Base-by-base conservation (phyloP, 1,140 invertebrate species). In the Zaprionus kolodkinae region DNA sequence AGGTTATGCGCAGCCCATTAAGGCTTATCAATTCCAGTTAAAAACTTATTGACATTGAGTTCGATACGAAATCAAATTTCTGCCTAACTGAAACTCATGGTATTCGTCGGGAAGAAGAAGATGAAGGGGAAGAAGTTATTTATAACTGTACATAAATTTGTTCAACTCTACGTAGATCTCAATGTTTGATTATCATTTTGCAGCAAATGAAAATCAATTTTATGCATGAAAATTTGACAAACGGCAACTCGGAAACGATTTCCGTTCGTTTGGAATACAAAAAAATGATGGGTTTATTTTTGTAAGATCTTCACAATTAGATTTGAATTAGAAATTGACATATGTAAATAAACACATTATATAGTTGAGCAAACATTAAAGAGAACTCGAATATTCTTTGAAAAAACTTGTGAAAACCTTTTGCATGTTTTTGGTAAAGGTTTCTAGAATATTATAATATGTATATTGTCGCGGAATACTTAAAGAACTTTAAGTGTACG, bases 171-270 rank as follows among this genome's bases (percentile, higher is more conserved):
- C 33, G n/a, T 17, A 9, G n/a, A 45, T 45, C n/a, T 15, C n/a
- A 15, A 15, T 7, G n/a, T 10, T 45, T 45, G n/a, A 15, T 17
- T 45, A 45, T 45, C 40, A 45, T 15, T 15, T 15, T 15, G 0
- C n/a, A 7, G 40, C 15, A 45, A 45, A 45, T 45, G 40, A 45
- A 45, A 45, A 15, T 45, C 40, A 45, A 45, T 45, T 15, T 45
- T 45, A 45, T 45, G 40, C 40, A 45, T 45, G 40, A 15, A 15
- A 45, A 45, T 45, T 45, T 15, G 40, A 15, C n/a, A 43, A n/a
- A 43, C n/a, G n/a, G n/a, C 33, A 35, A 43, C 40, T 15, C 40
- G 40, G 40, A 15, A 45, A 45, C 40, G 2, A 15, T 45, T 45
- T 45, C n/a, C 40, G 40, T 3, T 13, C n/a, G 10, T 9, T 0